Percentiles rank a stretch among this genome's conserved stretches.
Conservation (phyloP, 2,888 invertebrate species). For the Synergus japonicus region DNA sequence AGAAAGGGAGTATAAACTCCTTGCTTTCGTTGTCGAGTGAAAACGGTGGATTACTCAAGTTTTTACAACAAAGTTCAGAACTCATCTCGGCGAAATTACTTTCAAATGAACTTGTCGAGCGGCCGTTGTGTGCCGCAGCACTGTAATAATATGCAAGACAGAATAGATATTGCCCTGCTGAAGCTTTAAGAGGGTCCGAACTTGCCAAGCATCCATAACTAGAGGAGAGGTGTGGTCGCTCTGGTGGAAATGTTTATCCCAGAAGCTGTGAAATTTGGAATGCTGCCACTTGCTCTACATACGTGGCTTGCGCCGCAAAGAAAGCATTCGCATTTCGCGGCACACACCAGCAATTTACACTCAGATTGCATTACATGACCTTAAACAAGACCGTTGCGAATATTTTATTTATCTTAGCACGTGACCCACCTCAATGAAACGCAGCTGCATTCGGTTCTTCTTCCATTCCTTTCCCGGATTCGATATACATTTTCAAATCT, state of each 20-base stretch:
- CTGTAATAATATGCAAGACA: constrained; percentile 55
- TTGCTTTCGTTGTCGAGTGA: constrained; percentile 40
- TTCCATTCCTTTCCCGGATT: constrained; percentile 12
- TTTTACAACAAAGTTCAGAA: constrained; percentile 35
- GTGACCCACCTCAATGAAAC: constrained; percentile 49
- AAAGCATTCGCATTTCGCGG: constrained; percentile 64
- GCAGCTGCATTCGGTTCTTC: constrained; percentile 41
- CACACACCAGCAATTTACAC: constrained; percentile 67
- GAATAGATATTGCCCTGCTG: constrained; percentile 14
- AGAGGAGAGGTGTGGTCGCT: constrained; percentile 54
- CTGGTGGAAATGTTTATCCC: constrained; percentile 71
- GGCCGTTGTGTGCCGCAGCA: constrained; percentile 24
- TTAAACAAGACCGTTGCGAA: constrained; percentile 62
- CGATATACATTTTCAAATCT: constrained; percentile 15
- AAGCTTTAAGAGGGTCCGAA: constrained; percentile 16
- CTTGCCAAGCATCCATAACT: constrained; percentile 56
- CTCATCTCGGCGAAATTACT: constrained; percentile 49
- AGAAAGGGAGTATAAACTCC: constrained; percentile 43
- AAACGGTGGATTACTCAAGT: constrained; percentile 43
- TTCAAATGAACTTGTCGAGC: constrained; percentile 51
- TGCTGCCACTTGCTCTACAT: constrained; percentile 73
- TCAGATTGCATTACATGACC: constrained; percentile 69
- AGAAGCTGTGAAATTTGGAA: constrained; percentile 72
- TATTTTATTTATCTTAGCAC: constrained; percentile 53
- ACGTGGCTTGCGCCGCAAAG: constrained; percentile 68